Evolutionary conservation across 2,888 invertebrate species (phyloP).

Genomic region (Eupithecia tripunctaria): DNA sequence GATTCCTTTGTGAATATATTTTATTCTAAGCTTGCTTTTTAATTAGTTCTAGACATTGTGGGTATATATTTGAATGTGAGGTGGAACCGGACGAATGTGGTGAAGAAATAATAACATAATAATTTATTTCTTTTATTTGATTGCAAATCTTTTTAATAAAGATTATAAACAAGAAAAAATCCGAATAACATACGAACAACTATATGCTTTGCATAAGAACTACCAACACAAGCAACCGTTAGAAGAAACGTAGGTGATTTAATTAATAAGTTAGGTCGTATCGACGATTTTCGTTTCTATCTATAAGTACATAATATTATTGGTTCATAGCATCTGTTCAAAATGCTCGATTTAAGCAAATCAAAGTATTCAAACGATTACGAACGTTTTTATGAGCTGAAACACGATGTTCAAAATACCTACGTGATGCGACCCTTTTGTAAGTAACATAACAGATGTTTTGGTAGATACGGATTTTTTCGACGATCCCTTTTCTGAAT

Average conservation of each 20-base stretch:
- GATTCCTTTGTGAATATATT: not conserved
- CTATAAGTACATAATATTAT: too few species aligned
- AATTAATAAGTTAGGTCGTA: not conserved
- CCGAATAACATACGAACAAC: too few species aligned
- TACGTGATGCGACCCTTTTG: constrained; percentile 12
- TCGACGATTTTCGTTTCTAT: not conserved
- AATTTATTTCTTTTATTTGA: too few species aligned
- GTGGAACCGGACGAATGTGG: not conserved
- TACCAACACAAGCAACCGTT: too few species aligned
- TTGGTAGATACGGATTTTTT: constrained; percentile 4
- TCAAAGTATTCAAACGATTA: not conserved
- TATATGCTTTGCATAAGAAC: not conserved
- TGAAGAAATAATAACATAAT: too few species aligned
- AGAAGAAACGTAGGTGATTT: too few species aligned
- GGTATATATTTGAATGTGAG: not conserved
- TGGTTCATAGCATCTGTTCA: not conserved
- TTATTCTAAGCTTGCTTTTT: not conserved
- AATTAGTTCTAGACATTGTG: not conserved
- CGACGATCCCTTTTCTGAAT: constrained; percentile 30
- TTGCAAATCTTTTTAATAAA: too few species aligned
- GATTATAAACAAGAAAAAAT: too few species aligned
- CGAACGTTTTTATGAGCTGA: constrained; percentile 4
- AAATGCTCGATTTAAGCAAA: not conserved
- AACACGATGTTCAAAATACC: constrained; percentile 18
- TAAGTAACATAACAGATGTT: constrained; percentile 18